A percentile compares a stretch with the other conserved stretches of the same genome.
Conservation (phyloP, 2,113 vertebrate genomes). For the Hippocampus mohnikei region DNA sequence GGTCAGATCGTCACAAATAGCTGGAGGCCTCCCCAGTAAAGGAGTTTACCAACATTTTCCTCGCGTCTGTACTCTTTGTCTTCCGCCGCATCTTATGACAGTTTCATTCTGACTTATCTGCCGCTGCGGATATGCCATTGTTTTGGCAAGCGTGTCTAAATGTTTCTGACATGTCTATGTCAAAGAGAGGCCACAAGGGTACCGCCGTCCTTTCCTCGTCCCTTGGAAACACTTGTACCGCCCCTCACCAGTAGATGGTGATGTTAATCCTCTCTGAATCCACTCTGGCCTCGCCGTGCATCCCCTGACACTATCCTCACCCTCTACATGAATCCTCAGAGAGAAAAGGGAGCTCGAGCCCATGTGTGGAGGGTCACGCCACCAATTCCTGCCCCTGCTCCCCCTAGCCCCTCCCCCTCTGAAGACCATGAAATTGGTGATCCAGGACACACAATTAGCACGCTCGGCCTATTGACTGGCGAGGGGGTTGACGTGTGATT, state of each 20-base stretch:
- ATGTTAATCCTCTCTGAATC: conserved; percentile 73
- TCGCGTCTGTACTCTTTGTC: conserved; percentile 24
- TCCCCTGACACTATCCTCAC: conserved; percentile 18
- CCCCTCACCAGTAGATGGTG: conserved; percentile 75
- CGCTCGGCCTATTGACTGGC: conserved; percentile 67
- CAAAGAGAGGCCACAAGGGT: conserved; percentile 57
- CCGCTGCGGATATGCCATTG: conserved; percentile 56
- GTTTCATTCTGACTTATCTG: conserved; percentile 67
- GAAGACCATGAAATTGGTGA: conserved; percentile 76
- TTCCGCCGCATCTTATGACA: conserved; percentile 43
- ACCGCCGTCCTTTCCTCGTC: conserved; percentile 31
- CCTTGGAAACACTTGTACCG: conserved; percentile 14
- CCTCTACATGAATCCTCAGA: conserved; percentile 30
- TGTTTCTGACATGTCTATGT: conserved; percentile 69
- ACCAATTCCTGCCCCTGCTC: conserved; percentile 71
- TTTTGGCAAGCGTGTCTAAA: conserved; percentile 68
- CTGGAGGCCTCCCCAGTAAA: conserved; percentile 45
- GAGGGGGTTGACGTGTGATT: conserved; percentile 62
- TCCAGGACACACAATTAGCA: conserved; percentile 73
- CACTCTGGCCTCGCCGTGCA: conserved; percentile 7
- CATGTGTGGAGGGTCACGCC: conserved; percentile 67
- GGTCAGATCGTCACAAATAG: conserved; percentile 43
- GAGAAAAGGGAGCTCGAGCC: conserved; percentile 60
- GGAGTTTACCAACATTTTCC: conserved; percentile 57
- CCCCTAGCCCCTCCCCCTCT: conserved; percentile 67